These are phyloP conservation scores for Pholis gunnellus DNA, from an alignment of 2,113 vertebrate genomes.

Conservation along the genomic window DNA sequence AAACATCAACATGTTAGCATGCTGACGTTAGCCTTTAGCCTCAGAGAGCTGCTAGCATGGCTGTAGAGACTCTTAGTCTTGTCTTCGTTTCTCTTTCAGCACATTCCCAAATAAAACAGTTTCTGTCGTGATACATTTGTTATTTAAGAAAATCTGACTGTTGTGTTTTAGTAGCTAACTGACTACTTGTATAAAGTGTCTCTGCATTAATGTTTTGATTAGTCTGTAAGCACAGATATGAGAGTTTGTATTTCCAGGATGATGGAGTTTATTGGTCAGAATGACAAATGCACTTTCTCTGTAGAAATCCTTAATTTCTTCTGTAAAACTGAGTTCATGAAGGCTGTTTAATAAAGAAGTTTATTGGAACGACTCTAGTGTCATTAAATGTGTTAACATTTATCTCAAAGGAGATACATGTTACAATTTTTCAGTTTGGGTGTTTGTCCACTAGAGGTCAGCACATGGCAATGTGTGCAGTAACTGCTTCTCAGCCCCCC, in stretches of 20 bases:
- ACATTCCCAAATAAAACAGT: slow-evolving; percentile 35
- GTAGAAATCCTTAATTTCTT: not conserved
- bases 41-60: not conserved
- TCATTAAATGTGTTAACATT: slow-evolving; percentile 17
- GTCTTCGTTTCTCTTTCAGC: slow-evolving; percentile 10
- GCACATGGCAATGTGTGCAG: not conserved
- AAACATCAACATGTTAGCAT: not conserved
- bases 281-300: slow-evolving; percentile 1
- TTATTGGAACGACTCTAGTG: not conserved
- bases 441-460: slow-evolving; percentile 56
- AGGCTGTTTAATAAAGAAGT: slow-evolving; percentile 18
- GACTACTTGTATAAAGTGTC: slow-evolving; percentile 13
- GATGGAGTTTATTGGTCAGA: not conserved
- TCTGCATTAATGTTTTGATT: slow-evolving; percentile 15
- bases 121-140: not conserved
- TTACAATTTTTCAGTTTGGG: not conserved
- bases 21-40: not conserved
- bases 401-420: too few relatives aligned
- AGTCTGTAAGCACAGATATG: not conserved
- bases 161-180: slow-evolving; percentile 22
- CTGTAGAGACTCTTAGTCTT: not conserved
- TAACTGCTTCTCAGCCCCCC: not conserved
- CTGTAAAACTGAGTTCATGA: not conserved
- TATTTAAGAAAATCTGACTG: slow-evolving; percentile 20
- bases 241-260: not conserved